Base-by-base conservation (phyloP, 2,797 vertebrate species). In the Pitangus sulphuratus region DNA sequence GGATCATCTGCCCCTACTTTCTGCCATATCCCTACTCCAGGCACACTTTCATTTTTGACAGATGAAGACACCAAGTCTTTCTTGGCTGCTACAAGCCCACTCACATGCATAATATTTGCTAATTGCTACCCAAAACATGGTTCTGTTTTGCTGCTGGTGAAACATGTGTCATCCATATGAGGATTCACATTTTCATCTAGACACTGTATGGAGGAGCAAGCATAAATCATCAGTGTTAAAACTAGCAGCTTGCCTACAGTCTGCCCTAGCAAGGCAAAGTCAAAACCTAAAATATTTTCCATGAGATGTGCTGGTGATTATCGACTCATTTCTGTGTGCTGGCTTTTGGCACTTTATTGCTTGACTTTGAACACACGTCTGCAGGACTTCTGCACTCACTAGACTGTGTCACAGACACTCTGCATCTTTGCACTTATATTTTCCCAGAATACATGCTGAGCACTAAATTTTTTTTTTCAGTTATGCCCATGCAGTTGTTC, bases 341-440 rank as follows among this genome's bases (percentile, higher is more conserved):
- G 66, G 40, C 68, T 89, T 93, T 94, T 78, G 95, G 90, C 84
- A 95, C 21, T 28, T 95, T 97, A 97, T 97, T 97, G 97, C 97
- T 97, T 92, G 50, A 80, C 90, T 97, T 90, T 70, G 50, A 61
- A 95, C 22, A 42, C 81, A 83, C 2, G 1, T 72, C 89, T 81
- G 89, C 81, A 88, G 95, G 96, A 54, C 79, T 93, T 84, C 87
- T 94, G 91, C 82, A 83, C 68, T 89, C 86, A 81, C 74, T 51
- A 69, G 87, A 91, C 87, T 79, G 66, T n/a, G 21, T 86, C 72
- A 62, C 57, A 37, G 44, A 89, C 47, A 80, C 84, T 92, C 42
- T 40, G 82, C 51, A 50, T 60, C 66, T 93, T 72, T 45, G 79
- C 61, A 62, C 31, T 37, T 0, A 0, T 39, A 13, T 64, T 90